A percentile compares a stretch with the other conserved stretches of the same genome.
Conservation (phyloP, 1,140 invertebrate species). For the Ceratina calcarata region DNA sequence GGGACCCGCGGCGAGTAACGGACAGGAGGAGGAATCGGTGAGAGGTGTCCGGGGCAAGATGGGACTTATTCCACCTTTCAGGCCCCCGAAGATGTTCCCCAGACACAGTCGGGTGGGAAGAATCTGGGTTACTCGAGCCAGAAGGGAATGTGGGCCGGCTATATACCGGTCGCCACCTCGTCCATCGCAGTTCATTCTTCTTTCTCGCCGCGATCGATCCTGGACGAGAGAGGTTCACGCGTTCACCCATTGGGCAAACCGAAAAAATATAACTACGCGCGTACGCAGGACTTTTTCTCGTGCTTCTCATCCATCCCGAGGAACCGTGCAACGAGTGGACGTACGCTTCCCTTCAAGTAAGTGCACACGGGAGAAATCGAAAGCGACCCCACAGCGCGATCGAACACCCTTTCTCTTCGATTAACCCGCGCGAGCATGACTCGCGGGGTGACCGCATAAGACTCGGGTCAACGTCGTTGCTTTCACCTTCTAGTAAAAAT, state of each 20-base stretch:
- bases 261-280: conserved; percentile 35
- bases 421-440: conserved; percentile 4
- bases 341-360: conserved; percentile 18
- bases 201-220: conserved; percentile 57
- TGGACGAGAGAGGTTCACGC: conserved; percentile 67
- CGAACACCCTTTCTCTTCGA: not conserved
- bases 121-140: conserved; percentile 80
- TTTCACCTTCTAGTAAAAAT: conserved; percentile 23
- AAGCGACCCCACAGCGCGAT: conserved; percentile 15
- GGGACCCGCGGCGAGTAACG: conserved; percentile 18
- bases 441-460: not conserved
- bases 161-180: conserved; percentile 78
- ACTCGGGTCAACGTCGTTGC: not conserved
- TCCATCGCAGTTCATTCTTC: conserved; percentile 77
- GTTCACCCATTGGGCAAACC: conserved; percentile 56
- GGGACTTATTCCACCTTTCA: conserved; percentile 48
- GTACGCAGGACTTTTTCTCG: not conserved
- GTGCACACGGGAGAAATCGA: conserved; percentile 30
- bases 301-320: not conserved
- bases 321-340: not conserved
- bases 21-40: conserved; percentile 19
- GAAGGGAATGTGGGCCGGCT: conserved; percentile 80
- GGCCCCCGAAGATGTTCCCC: conserved; percentile 68
- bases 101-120: conserved; percentile 71
- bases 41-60: conserved; percentile 38